These are phyloP conservation scores for Illadopsis cleaveri DNA, from an alignment of 2,113 vertebrate genomes.

Conservation along the genomic window DNA sequence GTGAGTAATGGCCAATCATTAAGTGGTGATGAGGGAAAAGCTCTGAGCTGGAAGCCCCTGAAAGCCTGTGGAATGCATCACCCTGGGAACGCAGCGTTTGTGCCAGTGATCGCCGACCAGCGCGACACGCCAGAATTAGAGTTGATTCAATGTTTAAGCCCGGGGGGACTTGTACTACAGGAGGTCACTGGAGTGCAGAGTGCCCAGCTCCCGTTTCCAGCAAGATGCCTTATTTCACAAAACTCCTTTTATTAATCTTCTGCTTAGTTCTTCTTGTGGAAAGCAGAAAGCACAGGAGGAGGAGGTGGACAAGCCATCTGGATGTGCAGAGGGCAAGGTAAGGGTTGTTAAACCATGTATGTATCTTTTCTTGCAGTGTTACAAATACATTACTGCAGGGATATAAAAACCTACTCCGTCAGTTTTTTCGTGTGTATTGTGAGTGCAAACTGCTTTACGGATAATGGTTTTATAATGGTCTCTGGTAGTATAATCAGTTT, in stretches of 20 bases:
- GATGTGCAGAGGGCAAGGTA: conserved; percentile 83
- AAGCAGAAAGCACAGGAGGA: conserved; percentile 81
- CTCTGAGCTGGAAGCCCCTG: neutral
- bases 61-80: conserved; percentile 11
- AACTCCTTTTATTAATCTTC: conserved; percentile 77
- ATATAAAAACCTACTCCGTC: neutral
- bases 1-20: conserved; percentile 65
- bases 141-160: conserved; percentile 65
- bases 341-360: neutral
- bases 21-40: neutral
- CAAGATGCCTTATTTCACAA: conserved; percentile 80
- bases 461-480: neutral
- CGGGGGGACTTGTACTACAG: conserved; percentile 4
- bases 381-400: accelerated
- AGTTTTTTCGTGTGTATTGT: no score
- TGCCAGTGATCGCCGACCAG: neutral
- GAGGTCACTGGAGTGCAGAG: conserved; percentile 67
- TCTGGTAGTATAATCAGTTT: neutral
- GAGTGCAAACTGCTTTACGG: neutral
- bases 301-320: conserved; percentile 78
- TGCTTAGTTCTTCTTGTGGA: conserved; percentile 80
- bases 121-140: neutral
- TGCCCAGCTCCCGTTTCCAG: conserved; percentile 3
- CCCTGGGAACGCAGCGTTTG: neutral
- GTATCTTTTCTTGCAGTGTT: neutral